Evolutionary conservation across 2,113 vertebrate species (phyloP).

Genomic region (Budorcas taxicolor): DNA sequence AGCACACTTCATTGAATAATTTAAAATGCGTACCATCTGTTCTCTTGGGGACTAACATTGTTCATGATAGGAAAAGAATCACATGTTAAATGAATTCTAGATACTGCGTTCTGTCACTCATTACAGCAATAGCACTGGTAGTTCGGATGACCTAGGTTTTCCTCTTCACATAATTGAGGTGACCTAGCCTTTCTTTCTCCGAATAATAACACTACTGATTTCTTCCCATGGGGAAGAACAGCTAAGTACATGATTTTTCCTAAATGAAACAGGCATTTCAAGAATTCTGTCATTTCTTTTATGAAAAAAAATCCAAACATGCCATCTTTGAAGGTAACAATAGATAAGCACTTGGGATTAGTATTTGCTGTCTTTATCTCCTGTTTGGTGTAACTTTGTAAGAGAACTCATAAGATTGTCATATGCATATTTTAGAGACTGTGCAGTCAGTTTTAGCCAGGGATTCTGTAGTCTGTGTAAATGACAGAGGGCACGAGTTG

Average conservation of each 20-base stretch:
- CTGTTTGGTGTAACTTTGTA: not conserved
- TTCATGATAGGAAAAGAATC: conserved; percentile 41
- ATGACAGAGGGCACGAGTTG: not conserved
- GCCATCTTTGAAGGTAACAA: not conserved
- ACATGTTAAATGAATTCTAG: conserved; percentile 35
- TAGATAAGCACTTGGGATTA: not conserved
- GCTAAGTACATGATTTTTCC: not conserved
- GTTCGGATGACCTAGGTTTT: not conserved
- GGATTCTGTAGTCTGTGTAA: not conserved
- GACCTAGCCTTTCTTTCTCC: not conserved
- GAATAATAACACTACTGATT: conserved; percentile 1
- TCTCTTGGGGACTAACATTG: conserved; percentile 23
- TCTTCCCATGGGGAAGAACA: not conserved
- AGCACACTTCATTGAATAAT: conserved; percentile 48
- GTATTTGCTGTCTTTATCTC: not conserved
- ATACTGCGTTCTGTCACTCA: not conserved
- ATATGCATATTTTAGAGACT: not conserved
- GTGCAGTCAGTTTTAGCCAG: not conserved
- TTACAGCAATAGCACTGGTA: not conserved
- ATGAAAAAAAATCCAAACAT: not conserved
- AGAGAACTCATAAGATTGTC: not conserved
- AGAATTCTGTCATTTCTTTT: conserved; percentile 42
- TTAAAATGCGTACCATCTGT: conserved; percentile 58
- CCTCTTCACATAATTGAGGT: not conserved
- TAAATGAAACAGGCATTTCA: conserved; percentile 15